A percentile compares a stretch with the other conserved stretches of the same genome.
Evolutionary conservation across 2,888 invertebrate species (phyloP).

Genomic region (Pseudolycoriella hygida): DNA sequence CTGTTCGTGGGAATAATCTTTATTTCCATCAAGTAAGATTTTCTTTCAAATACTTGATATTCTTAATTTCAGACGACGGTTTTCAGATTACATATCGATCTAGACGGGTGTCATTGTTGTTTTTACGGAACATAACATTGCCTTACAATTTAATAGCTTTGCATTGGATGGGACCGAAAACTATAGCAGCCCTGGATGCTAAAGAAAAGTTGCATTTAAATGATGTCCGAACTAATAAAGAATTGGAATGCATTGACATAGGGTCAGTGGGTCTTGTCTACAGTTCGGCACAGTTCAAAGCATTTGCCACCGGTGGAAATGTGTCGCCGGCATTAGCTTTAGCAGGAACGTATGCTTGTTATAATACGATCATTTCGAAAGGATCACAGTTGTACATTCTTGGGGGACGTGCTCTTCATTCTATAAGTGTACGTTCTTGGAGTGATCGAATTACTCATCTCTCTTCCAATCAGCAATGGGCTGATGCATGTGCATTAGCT

Average conservation of each 20-base stretch:
- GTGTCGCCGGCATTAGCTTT: conserved; percentile 47
- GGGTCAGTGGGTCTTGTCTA: conserved; percentile 68
- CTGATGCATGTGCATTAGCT: conserved; percentile 36
- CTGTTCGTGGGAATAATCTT: conserved; percentile 67
- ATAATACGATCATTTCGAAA: conserved; percentile 48
- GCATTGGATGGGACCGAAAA: conserved; percentile 67
- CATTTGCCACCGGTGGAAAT: conserved; percentile 87
- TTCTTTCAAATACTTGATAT: too few species aligned
- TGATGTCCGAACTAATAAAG: conserved; percentile 77
- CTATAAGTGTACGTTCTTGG: conserved; percentile 44
- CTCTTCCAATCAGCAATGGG: conserved; percentile 37
- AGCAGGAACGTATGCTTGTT: conserved; percentile 46
- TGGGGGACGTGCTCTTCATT: conserved; percentile 42
- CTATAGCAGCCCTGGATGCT: conserved; percentile 69
- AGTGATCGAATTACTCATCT: conserved; percentile 46
- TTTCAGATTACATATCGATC: conserved; percentile 23
- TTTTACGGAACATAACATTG: conserved; percentile 51
- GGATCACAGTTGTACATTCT: conserved; percentile 52
- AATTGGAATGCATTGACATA: conserved; percentile 66
- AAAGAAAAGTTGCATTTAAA: conserved; percentile 69
- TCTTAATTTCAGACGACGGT: conserved; percentile 5
- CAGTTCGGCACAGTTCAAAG: conserved; percentile 71
- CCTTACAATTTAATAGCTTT: conserved; percentile 56
- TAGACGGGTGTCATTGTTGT: conserved; percentile 38
- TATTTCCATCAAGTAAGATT: conserved; percentile 63